Conservation (phyloP, 2,888 invertebrate genomes). For the Acanthosoma haemorrhoidale region DNA sequence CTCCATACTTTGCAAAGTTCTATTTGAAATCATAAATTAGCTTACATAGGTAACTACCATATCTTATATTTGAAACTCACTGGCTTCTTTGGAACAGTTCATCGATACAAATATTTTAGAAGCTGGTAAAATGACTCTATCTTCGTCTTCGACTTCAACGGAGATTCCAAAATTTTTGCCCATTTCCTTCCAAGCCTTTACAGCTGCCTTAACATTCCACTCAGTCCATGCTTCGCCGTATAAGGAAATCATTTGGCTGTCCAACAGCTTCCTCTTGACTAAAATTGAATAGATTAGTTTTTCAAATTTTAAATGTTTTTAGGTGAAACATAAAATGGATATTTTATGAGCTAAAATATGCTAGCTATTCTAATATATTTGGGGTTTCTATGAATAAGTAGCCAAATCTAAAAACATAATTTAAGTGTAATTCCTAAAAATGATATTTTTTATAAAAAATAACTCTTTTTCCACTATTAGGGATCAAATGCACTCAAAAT, state of each 20-base stretch:
- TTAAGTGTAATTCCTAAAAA: too few species aligned
- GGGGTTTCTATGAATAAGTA: too few species aligned
- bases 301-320: not conserved
- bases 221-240: slow-evolving; percentile 49
- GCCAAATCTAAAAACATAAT: too few species aligned
- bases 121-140: slow-evolving; percentile 51
- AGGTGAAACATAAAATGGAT: too few species aligned
- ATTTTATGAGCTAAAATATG: too few species aligned
- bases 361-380: too few species aligned
- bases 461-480: too few species aligned
- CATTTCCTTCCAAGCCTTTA: slow-evolving; percentile 47
- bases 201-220: slow-evolving; percentile 50
- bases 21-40: too few species aligned
- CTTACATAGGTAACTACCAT: too few species aligned
- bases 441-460: too few species aligned
- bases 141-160: slow-evolving; percentile 58
- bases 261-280: slow-evolving; percentile 50
- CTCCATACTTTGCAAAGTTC: too few species aligned
- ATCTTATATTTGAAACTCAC: slow-evolving; percentile 45
- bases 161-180: slow-evolving; percentile 50
- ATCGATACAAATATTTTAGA: slow-evolving; percentile 51
- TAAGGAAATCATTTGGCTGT: slow-evolving; percentile 49
- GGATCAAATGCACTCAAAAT: too few species aligned
- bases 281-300: slow-evolving; percentile 33
- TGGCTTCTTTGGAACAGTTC: slow-evolving; percentile 50